phyloP scores from a whole-genome alignment of 1,140 invertebrate species.

The Drosophila varians region DNA sequence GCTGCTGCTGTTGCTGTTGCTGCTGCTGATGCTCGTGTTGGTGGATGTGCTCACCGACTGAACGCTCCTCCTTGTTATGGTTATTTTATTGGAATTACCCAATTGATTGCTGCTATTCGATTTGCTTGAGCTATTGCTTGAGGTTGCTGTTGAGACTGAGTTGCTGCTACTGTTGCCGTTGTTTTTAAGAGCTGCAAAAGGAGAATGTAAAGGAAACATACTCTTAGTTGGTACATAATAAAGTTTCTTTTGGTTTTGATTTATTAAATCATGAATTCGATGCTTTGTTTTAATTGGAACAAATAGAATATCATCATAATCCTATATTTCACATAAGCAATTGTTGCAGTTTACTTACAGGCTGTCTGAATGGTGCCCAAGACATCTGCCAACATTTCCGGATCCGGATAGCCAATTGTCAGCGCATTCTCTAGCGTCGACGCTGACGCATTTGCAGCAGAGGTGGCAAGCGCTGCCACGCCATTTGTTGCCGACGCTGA shows the following conservation, averaged over 20 bases:
- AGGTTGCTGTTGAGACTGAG: slow-evolving; percentile 42
- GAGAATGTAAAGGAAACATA: not conserved
- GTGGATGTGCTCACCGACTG: slow-evolving; percentile 74
- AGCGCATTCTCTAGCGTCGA: slow-evolving; percentile 84
- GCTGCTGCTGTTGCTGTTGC: slow-evolving; percentile 30
- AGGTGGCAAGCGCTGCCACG: slow-evolving; percentile 39
- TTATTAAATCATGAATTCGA: too few species aligned
- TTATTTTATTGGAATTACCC: slow-evolving; percentile 68
- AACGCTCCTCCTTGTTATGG: slow-evolving; percentile 68
- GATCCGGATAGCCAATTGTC: slow-evolving; percentile 85
- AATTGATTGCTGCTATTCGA: slow-evolving; percentile 48
- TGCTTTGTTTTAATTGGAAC: too few species aligned
- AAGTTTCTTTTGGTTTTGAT: not conserved
- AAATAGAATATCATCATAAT: too few species aligned
- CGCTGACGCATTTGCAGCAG: slow-evolving; percentile 36
- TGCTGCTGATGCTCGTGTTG: slow-evolving; percentile 55
- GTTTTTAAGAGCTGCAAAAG: slow-evolving; percentile 71
- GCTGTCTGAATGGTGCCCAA: slow-evolving; percentile 83
- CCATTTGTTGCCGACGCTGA: slow-evolving; percentile 56
- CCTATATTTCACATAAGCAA: not conserved
- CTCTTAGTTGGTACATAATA: not conserved
- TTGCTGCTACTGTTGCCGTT: slow-evolving; percentile 34
- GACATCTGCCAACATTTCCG: slow-evolving; percentile 84
- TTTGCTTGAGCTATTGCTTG: slow-evolving; percentile 50
- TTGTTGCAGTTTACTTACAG: slow-evolving; percentile 60